Evolutionary conservation across 2,797 vertebrate species (phyloP).

Genomic region (Odontamblyopus rebecca): DNA sequence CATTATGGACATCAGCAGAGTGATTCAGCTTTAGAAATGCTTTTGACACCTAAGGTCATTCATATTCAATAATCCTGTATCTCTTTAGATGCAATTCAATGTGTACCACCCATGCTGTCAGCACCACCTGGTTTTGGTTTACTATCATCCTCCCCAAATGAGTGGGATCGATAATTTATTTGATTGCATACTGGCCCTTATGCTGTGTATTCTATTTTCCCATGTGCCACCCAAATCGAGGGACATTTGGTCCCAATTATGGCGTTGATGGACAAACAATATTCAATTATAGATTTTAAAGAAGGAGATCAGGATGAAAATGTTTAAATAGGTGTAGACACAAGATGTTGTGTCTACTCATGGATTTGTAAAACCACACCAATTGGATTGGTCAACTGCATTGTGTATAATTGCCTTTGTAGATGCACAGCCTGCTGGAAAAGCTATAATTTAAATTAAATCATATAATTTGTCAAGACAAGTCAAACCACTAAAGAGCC

Average conservation of each 20-base stretch:
- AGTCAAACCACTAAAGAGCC: background rate
- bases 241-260: constrained; percentile 25
- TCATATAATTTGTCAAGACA: constrained; percentile 11
- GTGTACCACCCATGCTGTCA: constrained; percentile 57
- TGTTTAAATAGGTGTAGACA: constrained; percentile 5
- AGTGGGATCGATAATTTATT: constrained; percentile 45
- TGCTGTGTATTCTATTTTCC: constrained; percentile 23
- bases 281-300: constrained; percentile 33
- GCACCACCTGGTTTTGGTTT: constrained; percentile 41
- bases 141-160: constrained; percentile 52
- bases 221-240: constrained; percentile 19
- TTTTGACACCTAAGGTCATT: constrained; percentile 23
- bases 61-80: background rate
- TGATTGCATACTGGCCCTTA: constrained; percentile 53
- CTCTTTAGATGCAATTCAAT: constrained; percentile 23
- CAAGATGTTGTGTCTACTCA: constrained; percentile 8
- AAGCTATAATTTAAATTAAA: constrained; percentile 18
- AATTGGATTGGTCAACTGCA: background rate
- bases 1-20: constrained; percentile 14
- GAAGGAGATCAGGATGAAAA: constrained; percentile 17
- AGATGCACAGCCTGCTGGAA: constrained; percentile 30
- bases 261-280: constrained; percentile 36
- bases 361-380: background rate
- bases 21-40: constrained; percentile 34
- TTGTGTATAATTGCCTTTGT: constrained; percentile 39